A percentile compares a stretch with the other conserved stretches of the same genome.
phyloP scores from a whole-genome alignment of 2,113 vertebrate genomes.

The Lepus americanus region DNA sequence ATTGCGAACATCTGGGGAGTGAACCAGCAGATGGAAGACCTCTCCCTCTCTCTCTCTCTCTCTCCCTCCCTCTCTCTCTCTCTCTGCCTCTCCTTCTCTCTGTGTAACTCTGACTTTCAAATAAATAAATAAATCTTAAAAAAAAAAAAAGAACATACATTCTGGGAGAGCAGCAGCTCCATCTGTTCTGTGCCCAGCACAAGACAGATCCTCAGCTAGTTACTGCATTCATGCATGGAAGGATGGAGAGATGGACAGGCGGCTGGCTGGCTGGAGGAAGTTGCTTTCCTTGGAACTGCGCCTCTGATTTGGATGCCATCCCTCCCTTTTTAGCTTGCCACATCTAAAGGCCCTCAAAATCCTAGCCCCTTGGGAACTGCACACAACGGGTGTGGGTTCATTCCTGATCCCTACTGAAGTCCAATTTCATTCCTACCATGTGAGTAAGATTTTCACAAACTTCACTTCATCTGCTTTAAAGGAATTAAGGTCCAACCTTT shows the following conservation, averaged over 20 bases:
- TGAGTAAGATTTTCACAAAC: background rate
- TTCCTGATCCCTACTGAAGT: background rate
- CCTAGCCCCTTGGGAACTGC: background rate
- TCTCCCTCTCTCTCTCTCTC: too few species aligned
- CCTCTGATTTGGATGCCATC: background rate
- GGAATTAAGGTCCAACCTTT: slow-evolving; percentile 16
- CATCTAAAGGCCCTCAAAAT: background rate
- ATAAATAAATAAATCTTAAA: too few species aligned
- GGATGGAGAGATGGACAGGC: background rate
- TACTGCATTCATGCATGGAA: background rate
- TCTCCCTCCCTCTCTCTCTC: too few species aligned
- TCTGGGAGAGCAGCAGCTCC: background rate
- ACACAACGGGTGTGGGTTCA: background rate
- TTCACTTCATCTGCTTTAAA: background rate
- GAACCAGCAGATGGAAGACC: too few species aligned
- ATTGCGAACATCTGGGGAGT: too few species aligned
- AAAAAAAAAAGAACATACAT: background rate
- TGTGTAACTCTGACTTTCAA: too few species aligned
- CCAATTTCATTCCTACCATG: background rate
- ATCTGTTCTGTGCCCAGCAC: background rate
- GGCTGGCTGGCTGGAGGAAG: background rate
- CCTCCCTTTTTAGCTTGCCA: background rate
- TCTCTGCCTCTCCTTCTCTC: too few species aligned
- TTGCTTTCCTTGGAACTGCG: background rate
- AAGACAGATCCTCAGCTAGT: slow-evolving; percentile 13